Conservation (phyloP, 1,140 invertebrate species). For the Anoplolepis gracilipes region DNA sequence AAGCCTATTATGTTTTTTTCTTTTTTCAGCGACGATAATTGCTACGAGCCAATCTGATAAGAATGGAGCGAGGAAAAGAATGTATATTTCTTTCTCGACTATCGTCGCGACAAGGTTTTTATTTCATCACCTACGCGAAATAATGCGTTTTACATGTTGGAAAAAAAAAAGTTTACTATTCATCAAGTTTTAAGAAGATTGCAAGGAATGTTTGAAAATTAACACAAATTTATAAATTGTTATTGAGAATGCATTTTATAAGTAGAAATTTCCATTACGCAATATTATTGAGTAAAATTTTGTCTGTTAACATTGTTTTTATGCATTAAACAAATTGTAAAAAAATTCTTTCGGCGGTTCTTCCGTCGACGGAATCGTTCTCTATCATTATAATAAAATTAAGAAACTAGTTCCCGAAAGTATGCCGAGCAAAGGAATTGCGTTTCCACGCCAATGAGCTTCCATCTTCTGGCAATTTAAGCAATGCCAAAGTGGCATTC, state of each 20-base stretch:
- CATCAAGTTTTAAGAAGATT: neutral
- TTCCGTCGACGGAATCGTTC: neutral
- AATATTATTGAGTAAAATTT: neutral
- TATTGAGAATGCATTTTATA: neutral
- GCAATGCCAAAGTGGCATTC: slow-evolving; percentile 55
- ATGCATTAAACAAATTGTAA: neutral
- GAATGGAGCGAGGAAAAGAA: neutral
- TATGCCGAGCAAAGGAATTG: slow-evolving; percentile 3
- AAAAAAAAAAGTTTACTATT: neutral
- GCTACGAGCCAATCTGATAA: neutral
- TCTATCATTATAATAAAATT: slow-evolving; percentile 1
- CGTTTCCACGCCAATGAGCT: slow-evolving; percentile 61
- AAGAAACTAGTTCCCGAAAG: neutral
- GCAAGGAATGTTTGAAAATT: neutral
- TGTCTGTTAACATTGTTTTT: neutral
- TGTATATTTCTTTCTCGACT: neutral
- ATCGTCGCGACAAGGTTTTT: slow-evolving; percentile 5
- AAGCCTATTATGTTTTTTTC: slow-evolving; percentile 6
- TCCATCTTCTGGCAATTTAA: slow-evolving; percentile 52
- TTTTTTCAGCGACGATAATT: neutral
- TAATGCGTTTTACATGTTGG: neutral
- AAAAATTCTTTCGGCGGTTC: neutral
- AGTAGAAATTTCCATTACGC: neutral
- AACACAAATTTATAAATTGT: neutral
- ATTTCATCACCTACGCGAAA: neutral